Evolutionary conservation across 2,113 vertebrate species (phyloP).

Genomic region (Castor canadensis): DNA sequence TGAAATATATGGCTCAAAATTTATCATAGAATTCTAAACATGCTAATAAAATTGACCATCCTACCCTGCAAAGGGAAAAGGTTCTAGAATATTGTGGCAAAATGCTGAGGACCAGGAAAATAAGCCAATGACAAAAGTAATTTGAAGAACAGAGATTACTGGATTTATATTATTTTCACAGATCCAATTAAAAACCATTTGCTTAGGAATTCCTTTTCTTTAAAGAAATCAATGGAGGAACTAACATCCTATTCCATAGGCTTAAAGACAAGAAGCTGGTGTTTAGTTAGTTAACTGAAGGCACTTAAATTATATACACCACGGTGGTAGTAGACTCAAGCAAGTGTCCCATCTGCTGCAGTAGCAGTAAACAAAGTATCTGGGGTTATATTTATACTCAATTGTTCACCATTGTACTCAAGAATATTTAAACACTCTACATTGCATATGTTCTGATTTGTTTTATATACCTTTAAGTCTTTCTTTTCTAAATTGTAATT

Average conservation of each 20-base stretch:
- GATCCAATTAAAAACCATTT: neutral
- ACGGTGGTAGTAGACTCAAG: fast-evolving
- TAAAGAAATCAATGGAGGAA: neutral
- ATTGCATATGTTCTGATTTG: neutral
- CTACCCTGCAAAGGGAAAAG: fast-evolving
- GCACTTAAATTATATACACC: fast-evolving
- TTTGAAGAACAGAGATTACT: neutral
- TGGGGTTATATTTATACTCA: neutral
- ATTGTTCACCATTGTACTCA: neutral
- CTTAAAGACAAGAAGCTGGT: neutral
- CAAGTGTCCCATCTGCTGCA: neutral
- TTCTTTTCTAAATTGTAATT: neutral
- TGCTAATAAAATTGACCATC: neutral
- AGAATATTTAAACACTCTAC: neutral
- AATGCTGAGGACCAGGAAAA: neutral
- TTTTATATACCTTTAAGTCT: neutral
- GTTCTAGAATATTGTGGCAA: neutral
- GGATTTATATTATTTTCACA: neutral
- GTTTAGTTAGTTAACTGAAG: neutral
- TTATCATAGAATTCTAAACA: neutral
- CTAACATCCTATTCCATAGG: too few species aligned
- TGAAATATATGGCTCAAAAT: neutral
- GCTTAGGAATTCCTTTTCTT: neutral
- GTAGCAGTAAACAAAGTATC: neutral
- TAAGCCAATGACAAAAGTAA: neutral